Base-by-base conservation (phyloP, 2,797 vertebrate genomes). In the Coilia nasus region DNA sequence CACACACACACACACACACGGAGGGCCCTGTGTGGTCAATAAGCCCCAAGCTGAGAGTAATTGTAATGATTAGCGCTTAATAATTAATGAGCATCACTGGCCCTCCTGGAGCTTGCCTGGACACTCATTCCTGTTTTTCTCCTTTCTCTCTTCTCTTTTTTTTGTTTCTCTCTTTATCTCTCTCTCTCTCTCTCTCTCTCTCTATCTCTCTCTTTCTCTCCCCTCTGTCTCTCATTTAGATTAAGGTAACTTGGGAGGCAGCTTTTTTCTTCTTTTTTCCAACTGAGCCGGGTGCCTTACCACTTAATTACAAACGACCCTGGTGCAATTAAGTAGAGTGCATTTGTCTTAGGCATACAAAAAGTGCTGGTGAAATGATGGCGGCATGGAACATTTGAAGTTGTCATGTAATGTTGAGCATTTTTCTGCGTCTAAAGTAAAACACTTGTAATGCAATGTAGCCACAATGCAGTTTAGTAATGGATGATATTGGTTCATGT, bases 261-360 rank as follows among this genome's bases (percentile, higher is more conserved):
- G 57, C 82, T 85, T 41, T 57, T 82, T 78, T 41, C 71, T 78
- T 57, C 31, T 54, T 62, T 57, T 82, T 80, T 86, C 83, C 85
- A n/a, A 82, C 57, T 17, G 14, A 46, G 64, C 84, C 57, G 82
- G 85, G 85, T 84, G 83, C 82, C 81, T 59, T 88, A 85, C 21
- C 85, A 88, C 81, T 86, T 91, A 89, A 90, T 92, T 91, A 90
- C 85, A 89, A 88, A 88, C 87, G 82, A 86, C 71, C 85, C 88
- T 84, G 62, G 57, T n/a, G 60, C 88, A 88, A 87, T 90, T 88
- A 89, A 89, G 75, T 85, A 41, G 84, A 78, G 67, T 78, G 75
- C 87, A 88, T 89, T 90, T 89, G 86, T 89, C 87, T 90, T 88
- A 83, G 25, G 44, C 7, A 54, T 83, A 81, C 85, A 57, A 67